Conservation (phyloP, 2,113 vertebrate genomes). For the Empidonax alnorum region DNA sequence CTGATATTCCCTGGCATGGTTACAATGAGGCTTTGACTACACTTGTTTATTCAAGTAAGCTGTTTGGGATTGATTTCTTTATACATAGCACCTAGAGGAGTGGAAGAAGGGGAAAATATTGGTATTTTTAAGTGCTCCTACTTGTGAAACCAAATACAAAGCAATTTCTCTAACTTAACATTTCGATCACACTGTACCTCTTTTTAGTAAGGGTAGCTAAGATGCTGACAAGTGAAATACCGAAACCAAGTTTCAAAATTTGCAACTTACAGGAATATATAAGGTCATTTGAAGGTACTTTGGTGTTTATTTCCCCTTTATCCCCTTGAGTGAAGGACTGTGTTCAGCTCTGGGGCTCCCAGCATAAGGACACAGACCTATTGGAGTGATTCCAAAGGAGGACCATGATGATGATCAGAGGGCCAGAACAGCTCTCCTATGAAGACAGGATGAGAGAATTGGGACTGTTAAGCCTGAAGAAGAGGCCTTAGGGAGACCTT, state of each 20-base stretch:
- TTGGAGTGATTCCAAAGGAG: not conserved
- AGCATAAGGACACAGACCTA: not conserved
- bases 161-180: not conserved
- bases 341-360: not conserved
- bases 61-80: not conserved
- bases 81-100: not conserved
- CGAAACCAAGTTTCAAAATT: not conserved
- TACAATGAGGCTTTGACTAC: not conserved
- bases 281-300: not conserved
- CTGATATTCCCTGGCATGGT: not conserved
- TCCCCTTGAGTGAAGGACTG: not conserved
- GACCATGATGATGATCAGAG: not conserved
- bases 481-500: not conserved
- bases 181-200: not conserved
- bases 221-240: not conserved
- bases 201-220: not conserved
- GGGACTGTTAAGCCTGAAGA: not conserved
- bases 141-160: not conserved
- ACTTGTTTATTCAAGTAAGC: not conserved
- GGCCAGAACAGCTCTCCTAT: accelerated
- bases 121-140: not conserved
- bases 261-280: not conserved
- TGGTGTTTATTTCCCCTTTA: not conserved
- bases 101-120: not conserved
- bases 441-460: not conserved